Conservation (phyloP, 2,797 vertebrate genomes). For the Myripristis jacobus region DNA sequence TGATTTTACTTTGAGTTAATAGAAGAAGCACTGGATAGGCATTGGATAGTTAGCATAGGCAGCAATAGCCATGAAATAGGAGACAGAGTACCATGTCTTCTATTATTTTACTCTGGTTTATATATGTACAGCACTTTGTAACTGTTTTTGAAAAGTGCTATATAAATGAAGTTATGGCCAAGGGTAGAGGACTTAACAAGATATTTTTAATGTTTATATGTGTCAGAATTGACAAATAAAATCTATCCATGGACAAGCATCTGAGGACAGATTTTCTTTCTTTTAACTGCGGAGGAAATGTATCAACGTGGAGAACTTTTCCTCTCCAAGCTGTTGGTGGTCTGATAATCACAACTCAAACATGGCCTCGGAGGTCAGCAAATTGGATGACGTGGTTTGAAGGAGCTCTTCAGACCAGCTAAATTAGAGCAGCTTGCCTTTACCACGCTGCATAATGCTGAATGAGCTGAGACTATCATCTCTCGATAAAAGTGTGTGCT, state of each 20-base stretch:
- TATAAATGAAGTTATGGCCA: too few species aligned
- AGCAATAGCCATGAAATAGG: too few species aligned
- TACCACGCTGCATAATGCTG: constrained; percentile 23
- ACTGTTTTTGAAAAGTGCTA: too few species aligned
- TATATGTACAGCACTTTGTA: too few species aligned
- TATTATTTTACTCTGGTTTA: too few species aligned
- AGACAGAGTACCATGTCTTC: too few species aligned
- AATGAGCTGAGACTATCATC: constrained; percentile 31
- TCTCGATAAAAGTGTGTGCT: constrained; percentile 42
- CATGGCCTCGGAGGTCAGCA: constrained; percentile 66
- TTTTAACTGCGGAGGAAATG: not conserved
- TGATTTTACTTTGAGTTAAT: not conserved
- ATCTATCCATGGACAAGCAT: too few species aligned
- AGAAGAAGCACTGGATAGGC: not conserved
- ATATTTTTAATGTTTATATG: too few species aligned
- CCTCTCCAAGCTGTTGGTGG: constrained; percentile 1
- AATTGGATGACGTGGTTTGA: constrained; percentile 78
- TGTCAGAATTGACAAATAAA: too few species aligned
- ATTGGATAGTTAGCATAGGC: not conserved
- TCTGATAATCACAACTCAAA: constrained; percentile 54
- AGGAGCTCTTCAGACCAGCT: constrained; percentile 40
- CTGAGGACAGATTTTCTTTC: too few species aligned
- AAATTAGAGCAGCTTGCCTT: constrained; percentile 41
- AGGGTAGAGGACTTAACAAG: too few species aligned
- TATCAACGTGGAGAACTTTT: not conserved